Evolutionary conservation across 2,113 vertebrate genomes (phyloP).

Genomic region (Gavia stellata): DNA sequence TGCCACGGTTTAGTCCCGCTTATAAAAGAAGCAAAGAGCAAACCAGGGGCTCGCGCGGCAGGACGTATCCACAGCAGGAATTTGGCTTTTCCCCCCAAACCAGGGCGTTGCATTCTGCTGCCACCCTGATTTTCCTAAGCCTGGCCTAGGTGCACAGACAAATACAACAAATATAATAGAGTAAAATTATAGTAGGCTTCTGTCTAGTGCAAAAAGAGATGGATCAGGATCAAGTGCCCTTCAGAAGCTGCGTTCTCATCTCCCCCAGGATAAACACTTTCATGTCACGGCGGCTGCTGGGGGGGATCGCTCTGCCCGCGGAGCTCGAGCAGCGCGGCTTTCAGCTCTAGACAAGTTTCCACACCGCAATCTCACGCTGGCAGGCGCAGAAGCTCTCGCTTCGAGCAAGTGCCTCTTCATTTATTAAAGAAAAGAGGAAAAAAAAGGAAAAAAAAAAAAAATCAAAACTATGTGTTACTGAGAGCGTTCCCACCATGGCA

Average conservation of each 20-base stretch:
- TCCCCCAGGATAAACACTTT: slow-evolving; percentile 44
- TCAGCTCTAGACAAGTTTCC: not conserved
- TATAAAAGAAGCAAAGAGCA: not conserved
- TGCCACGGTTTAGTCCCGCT: not conserved
- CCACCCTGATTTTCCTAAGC: not conserved
- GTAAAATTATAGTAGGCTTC: not conserved
- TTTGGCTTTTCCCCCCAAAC: not conserved
- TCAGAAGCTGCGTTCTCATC: slow-evolving; percentile 24
- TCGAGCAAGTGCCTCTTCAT: not conserved
- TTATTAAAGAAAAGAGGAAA: not conserved
- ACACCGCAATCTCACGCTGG: not conserved
- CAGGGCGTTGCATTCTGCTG: not conserved
- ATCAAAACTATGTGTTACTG: not conserved
- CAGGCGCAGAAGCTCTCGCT: not conserved
- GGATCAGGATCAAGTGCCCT: slow-evolving; percentile 5
- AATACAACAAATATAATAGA: not conserved
- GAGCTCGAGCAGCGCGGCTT: not conserved
- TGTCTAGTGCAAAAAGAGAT: not conserved
- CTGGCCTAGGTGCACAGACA: not conserved
- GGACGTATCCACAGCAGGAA: not conserved
- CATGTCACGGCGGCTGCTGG: not conserved
- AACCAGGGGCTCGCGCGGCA: not conserved
- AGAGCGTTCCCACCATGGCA: not conserved
- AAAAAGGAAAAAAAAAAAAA: not conserved
- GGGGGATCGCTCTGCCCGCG: not conserved